Percentiles rank a stretch among this genome's conserved stretches.
Evolutionary conservation across 1,140 invertebrate species (phyloP).

Genomic region (Leucophenga varia): DNA sequence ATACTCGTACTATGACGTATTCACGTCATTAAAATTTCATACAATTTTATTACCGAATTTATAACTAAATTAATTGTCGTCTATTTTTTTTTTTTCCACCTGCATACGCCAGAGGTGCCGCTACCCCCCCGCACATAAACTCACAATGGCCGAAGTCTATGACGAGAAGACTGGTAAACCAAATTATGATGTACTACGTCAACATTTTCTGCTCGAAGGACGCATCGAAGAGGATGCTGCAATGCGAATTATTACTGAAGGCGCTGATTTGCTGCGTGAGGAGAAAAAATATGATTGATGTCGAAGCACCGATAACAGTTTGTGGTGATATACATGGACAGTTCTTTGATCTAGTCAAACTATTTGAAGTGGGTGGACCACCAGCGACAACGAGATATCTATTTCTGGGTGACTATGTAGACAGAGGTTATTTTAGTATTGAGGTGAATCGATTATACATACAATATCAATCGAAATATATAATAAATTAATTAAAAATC

Average conservation of each 20-base stretch:
- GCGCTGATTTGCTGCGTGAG: conserved; percentile 88
- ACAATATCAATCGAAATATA: conserved; percentile 16
- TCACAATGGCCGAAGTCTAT: conserved; percentile 95
- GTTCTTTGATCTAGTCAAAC: conserved; percentile 99
- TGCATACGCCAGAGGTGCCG: conserved; percentile 68
- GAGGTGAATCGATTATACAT: conserved; percentile 67
- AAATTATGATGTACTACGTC: conserved; percentile 93
- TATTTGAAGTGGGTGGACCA: conserved; percentile 98
- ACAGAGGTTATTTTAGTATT: conserved; percentile 99
- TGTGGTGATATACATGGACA: conserved; percentile 99
- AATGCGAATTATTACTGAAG: conserved; percentile 95
- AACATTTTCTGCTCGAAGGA: conserved; percentile 98
- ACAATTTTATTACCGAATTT: no score
- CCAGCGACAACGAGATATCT: conserved; percentile 98
- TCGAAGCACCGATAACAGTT: conserved; percentile 99
- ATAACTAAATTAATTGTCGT: no score
- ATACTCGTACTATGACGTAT: no score
- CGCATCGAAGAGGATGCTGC: conserved; percentile 95
- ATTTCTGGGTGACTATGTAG: conserved; percentile 99
- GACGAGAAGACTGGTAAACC: conserved; percentile 91
- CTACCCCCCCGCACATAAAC: conserved; percentile 96
- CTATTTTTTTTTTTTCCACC: no score
- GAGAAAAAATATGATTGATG: conserved; percentile 99
- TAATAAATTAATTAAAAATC: not conserved
- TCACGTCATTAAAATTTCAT: no score